A percentile compares a stretch with the other conserved stretches of the same genome.
Evolutionary conservation across 2,113 vertebrate species (phyloP).

Genomic region (Ondatra zibethicus): DNA sequence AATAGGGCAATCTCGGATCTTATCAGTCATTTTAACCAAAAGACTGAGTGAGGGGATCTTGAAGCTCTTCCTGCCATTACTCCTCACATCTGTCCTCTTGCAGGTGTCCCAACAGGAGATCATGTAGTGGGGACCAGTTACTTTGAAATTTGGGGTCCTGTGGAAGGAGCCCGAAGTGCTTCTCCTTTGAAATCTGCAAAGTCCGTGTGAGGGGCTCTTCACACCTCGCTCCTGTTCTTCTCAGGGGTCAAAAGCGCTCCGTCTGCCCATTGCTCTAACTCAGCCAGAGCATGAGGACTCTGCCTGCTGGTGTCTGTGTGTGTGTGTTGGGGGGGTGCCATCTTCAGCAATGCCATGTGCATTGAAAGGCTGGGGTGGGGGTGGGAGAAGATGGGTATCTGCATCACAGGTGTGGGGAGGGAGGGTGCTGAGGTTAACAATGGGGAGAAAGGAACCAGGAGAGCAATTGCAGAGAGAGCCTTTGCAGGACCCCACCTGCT

Average conservation of each 20-base stretch:
- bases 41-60: conserved; percentile 25
- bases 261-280: fast-evolving
- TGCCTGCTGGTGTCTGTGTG: not conserved
- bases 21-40: conserved; percentile 61
- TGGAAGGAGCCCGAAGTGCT: not conserved
- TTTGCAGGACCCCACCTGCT: not conserved
- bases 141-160: fast-evolving
- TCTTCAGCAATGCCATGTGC: not conserved
- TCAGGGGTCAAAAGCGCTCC: not conserved
- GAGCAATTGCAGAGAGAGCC: conserved; percentile 51
- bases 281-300: not conserved
- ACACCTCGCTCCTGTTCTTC: not conserved
- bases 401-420: too few species aligned
- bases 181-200: not conserved
- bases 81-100: not conserved
- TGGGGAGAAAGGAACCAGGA: not conserved
- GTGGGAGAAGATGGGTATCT: fast-evolving
- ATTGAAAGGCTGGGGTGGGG: too few species aligned
- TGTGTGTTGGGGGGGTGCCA: too few species aligned
- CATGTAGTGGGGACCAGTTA: not conserved
- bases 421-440: not conserved
- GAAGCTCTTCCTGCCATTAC: conserved; percentile 39
- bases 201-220: fast-evolving
- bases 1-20: conserved; percentile 46
- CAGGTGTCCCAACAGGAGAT: not conserved